Conservation (phyloP, 2,113 vertebrate species). For the Glaucomys volans region DNA sequence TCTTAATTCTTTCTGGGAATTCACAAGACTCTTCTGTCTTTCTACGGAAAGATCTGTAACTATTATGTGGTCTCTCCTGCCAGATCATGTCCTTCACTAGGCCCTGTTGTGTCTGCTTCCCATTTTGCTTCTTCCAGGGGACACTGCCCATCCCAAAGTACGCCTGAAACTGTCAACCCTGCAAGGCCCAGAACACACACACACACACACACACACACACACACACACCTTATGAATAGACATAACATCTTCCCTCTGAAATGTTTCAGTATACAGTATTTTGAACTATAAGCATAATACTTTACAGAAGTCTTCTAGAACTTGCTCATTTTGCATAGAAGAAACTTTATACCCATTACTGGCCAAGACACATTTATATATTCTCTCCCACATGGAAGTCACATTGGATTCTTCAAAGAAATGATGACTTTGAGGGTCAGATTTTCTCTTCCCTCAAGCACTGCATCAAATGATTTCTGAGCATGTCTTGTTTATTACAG, state of each 20-base stretch:
- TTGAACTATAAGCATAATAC: neutral
- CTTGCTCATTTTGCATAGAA: neutral
- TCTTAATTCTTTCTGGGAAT: neutral
- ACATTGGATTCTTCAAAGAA: neutral
- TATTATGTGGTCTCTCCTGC: neutral
- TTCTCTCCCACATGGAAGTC: neutral
- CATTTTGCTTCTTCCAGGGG: neutral
- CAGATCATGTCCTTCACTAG: neutral
- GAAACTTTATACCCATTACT: neutral
- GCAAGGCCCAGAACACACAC: neutral
- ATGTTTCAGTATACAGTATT: neutral
- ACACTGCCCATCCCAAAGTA: neutral
- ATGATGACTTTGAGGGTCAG: neutral
- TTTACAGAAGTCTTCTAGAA: neutral
- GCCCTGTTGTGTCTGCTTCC: no score
- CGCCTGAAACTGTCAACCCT: neutral
- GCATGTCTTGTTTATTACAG: neutral
- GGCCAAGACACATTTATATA: neutral
- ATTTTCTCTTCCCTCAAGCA: neutral
- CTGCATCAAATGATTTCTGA: neutral
- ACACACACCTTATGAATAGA: neutral
- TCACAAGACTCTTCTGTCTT: neutral
- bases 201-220: neutral
- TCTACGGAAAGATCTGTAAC: neutral
- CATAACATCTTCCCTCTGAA: neutral